phyloP scores from a whole-genome alignment of 1,140 invertebrate genomes.

The Dreissena rostriformis region DNA sequence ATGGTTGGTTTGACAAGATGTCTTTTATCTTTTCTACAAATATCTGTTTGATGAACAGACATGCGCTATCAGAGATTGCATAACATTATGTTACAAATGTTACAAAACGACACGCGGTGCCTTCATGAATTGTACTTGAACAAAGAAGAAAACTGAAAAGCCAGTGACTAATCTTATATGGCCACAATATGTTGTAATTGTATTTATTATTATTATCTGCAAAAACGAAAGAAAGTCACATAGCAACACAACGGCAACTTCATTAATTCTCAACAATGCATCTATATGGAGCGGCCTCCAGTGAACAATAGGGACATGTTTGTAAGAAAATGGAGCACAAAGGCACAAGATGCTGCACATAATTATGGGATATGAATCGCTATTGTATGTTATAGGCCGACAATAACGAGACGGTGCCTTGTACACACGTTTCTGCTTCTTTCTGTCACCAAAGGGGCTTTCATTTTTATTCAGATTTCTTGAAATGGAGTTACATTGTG shows the following conservation, averaged over 20 bases:
- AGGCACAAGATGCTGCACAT: slow-evolving; percentile 27
- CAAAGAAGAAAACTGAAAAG: no score
- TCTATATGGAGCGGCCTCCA: slow-evolving; percentile 13
- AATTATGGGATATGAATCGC: not conserved
- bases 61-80: no score
- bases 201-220: slow-evolving; percentile 3
- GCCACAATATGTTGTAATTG: slow-evolving; percentile 1
- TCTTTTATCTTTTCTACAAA: no score
- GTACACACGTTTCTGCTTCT: no score
- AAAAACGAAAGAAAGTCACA: not conserved
- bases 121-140: no score
- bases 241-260: slow-evolving; percentile 20
- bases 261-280: slow-evolving; percentile 38
- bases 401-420: not conserved
- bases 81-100: no score
- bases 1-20: no score
- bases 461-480: no score
- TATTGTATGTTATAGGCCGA: not conserved
- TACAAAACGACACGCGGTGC: no score
- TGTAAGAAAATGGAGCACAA: slow-evolving; percentile 15
- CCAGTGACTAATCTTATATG: not conserved
- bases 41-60: no score
- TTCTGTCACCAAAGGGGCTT: no score
- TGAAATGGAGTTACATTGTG: no score
- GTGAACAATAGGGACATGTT: slow-evolving; percentile 18